phyloP scores from a whole-genome alignment of 2,888 invertebrate genomes.

The Drosophila meridionalis region DNA sequence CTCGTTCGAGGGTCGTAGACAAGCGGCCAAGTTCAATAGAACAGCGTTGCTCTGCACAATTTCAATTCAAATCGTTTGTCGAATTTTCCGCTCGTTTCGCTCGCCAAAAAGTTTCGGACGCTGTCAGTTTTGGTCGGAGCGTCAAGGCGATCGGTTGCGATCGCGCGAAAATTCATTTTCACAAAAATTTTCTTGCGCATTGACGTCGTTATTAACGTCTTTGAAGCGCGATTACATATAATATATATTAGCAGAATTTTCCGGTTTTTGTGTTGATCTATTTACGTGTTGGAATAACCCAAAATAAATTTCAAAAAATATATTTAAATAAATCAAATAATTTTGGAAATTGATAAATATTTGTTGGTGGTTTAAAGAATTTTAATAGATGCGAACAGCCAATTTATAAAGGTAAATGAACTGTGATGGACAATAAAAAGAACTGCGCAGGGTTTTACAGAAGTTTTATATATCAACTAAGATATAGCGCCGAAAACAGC shows the following conservation, averaged over 20 bases:
- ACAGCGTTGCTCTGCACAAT: background rate
- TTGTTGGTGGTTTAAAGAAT: background rate
- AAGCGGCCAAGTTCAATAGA: slow-evolving; percentile 18
- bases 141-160: slow-evolving; percentile 71
- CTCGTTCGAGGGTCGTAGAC: slow-evolving; percentile 3
- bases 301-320: slow-evolving; percentile 13
- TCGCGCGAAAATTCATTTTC: slow-evolving; percentile 26
- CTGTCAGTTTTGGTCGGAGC: slow-evolving; percentile 71
- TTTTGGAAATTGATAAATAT: slow-evolving; percentile 14
- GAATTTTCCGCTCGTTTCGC: slow-evolving; percentile 53
- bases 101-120: slow-evolving; percentile 36
- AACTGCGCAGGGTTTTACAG: slow-evolving; percentile 4
- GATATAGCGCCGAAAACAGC: slow-evolving; percentile 9
- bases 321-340: slow-evolving; percentile 18
- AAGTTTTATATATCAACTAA: background rate
- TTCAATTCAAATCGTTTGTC: slow-evolving; percentile 18
- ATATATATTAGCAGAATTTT: slow-evolving; percentile 46
- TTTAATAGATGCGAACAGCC: slow-evolving; percentile 21
- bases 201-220: slow-evolving; percentile 54
- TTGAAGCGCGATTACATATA: slow-evolving; percentile 36
- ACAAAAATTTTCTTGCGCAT: slow-evolving; percentile 13
- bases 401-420: slow-evolving; percentile 58
- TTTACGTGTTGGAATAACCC: slow-evolving; percentile 2
- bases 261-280: slow-evolving; percentile 31
- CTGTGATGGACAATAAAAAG: slow-evolving; percentile 10